Evolutionary conservation across 2,113 vertebrate species (phyloP).

Genomic region (Aythya baeri): DNA sequence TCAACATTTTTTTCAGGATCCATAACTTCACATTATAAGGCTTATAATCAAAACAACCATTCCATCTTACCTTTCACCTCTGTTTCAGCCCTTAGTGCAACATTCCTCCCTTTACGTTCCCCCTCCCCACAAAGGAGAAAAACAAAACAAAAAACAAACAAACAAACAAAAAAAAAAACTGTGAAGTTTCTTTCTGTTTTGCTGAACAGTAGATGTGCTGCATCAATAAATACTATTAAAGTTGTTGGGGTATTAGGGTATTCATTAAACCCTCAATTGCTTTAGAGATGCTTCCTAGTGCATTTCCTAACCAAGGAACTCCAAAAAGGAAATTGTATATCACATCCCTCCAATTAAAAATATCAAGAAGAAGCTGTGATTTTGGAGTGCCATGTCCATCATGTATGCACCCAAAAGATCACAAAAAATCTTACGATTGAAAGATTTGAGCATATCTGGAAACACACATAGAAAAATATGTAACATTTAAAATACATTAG

Average conservation of each 20-base stretch:
- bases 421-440: neutral
- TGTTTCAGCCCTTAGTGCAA: neutral
- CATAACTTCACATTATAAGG: neutral
- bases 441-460: neutral
- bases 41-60: slow-evolving; percentile 9
- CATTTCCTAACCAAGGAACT: neutral
- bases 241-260: neutral
- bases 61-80: neutral
- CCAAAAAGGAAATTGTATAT: neutral
- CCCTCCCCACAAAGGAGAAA: too few relatives aligned
- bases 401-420: fast-evolving
- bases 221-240: neutral
- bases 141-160: neutral
- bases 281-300: neutral
- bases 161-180: neutral
- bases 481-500: neutral
- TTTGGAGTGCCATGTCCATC: neutral
- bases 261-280: neutral
- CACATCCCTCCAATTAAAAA: neutral
- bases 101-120: too few relatives aligned
- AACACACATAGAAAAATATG: neutral
- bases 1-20: neutral
- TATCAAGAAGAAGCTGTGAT: neutral
- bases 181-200: neutral
- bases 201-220: neutral